Evolutionary conservation across 2,888 invertebrate genomes (phyloP).

Genomic region (Leptopterna dolabrata): DNA sequence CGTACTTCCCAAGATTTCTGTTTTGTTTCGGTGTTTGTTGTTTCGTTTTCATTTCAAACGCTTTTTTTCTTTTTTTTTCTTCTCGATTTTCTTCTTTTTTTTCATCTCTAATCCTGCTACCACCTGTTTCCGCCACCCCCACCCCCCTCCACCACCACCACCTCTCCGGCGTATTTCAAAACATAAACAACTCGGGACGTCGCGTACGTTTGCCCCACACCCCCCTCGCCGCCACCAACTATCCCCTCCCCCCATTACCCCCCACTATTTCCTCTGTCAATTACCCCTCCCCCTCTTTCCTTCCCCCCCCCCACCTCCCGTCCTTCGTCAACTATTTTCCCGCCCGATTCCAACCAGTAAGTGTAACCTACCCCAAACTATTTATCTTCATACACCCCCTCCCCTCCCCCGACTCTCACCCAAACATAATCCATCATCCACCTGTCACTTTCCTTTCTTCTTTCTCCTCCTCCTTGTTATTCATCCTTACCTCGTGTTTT

Average conservation of each 20-base stretch:
- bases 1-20: background rate
- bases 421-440: background rate
- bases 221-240: background rate
- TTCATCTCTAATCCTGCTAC: background rate
- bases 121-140: background rate
- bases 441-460: background rate
- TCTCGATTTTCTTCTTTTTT: background rate
- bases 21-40: background rate
- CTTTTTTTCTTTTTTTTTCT: background rate
- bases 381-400: background rate
- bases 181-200: background rate
- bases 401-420: background rate
- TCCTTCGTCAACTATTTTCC: slow-evolving; percentile 4
- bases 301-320: background rate
- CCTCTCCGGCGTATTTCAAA: background rate
- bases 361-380: background rate
- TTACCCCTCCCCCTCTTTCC: background rate
- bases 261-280: background rate
- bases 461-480: background rate
- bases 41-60: background rate
- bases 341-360: background rate
- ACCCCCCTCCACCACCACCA: background rate
- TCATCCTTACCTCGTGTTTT: background rate
- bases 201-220: background rate
- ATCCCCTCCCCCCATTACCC: background rate